A percentile compares a stretch with the other conserved stretches of the same genome.
These are phyloP conservation scores for Exaiptasia diaphana DNA, from an alignment of 64 coral and sea anemone species.

Conservation along the genomic window DNA sequence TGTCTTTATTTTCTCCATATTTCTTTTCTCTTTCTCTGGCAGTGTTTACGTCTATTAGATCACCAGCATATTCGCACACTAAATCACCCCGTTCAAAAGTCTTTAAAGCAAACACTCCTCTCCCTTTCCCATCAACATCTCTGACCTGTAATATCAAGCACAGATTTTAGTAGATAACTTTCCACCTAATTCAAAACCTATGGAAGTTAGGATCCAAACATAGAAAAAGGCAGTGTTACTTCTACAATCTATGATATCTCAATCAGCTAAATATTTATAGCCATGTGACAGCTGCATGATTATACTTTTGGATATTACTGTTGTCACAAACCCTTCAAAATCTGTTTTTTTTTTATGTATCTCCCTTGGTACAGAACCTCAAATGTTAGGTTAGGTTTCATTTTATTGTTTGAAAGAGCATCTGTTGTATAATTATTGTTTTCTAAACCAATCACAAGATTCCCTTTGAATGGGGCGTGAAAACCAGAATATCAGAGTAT, in stretches of 20 bases:
- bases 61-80: constrained; percentile 97
- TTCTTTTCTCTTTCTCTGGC: constrained; percentile 76
- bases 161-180: background rate
- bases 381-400: too few species aligned
- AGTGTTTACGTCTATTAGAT: constrained; percentile 59
- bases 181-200: background rate
- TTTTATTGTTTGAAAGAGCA: too few species aligned
- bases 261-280: too few species aligned
- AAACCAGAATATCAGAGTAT: too few species aligned
- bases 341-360: too few species aligned
- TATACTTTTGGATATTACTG: too few species aligned
- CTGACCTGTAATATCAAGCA: constrained; percentile 57
- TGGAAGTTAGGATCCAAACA: background rate
- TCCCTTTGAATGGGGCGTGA: too few species aligned
- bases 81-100: constrained; percentile 78
- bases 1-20: constrained; percentile 64
- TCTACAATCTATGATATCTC: background rate
- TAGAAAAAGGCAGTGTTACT: background rate
- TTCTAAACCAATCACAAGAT: too few species aligned
- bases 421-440: too few species aligned
- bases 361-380: too few species aligned
- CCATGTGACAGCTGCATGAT: too few species aligned
- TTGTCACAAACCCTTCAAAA: too few species aligned
- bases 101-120: constrained; percentile 77
- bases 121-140: constrained; percentile 86